Evolutionary conservation across 1,140 invertebrate species (phyloP).

Genomic region (Eupristina koningsbergeri): DNA sequence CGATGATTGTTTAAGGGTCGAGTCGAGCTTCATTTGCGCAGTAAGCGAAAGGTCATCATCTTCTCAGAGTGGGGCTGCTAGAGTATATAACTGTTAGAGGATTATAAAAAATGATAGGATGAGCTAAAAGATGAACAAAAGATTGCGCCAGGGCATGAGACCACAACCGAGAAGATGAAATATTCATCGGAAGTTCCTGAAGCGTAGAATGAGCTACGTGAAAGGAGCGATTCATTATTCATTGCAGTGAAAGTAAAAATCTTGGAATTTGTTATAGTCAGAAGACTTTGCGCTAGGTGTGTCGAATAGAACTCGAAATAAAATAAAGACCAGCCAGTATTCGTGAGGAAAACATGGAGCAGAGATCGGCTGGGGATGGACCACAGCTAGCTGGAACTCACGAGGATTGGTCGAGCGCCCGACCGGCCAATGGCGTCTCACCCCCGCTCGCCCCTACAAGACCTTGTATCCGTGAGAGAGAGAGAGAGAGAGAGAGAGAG

Average conservation of each 20-base stretch:
- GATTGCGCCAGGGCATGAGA: no score
- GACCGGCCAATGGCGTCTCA: conserved; percentile 73
- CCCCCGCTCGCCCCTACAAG: conserved; percentile 59
- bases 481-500: conserved; percentile 23
- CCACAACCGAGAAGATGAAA: background rate
- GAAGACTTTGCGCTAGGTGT: background rate
- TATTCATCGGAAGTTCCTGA: background rate
- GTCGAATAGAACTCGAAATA: background rate
- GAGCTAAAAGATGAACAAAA: no score
- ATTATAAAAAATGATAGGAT: no score
- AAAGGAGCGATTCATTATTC: background rate
- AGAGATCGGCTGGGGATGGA: conserved; percentile 48
- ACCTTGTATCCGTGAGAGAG: no score
- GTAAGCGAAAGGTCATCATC: no score
- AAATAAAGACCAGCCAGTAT: background rate
- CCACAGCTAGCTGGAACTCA: conserved; percentile 49
- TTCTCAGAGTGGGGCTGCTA: no score
- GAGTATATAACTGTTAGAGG: no score
- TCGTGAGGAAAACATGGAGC: background rate
- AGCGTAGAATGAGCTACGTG: background rate
- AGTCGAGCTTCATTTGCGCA: no score
- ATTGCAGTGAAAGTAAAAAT: conserved; percentile 22
- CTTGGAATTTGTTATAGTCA: background rate
- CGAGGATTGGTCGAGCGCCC: conserved; percentile 67
- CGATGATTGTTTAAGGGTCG: no score